Evolutionary conservation across 2,888 invertebrate genomes (phyloP), one percentile per base, ranked within the genome.

Genomic region (Lydus trimaculatus): DNA sequence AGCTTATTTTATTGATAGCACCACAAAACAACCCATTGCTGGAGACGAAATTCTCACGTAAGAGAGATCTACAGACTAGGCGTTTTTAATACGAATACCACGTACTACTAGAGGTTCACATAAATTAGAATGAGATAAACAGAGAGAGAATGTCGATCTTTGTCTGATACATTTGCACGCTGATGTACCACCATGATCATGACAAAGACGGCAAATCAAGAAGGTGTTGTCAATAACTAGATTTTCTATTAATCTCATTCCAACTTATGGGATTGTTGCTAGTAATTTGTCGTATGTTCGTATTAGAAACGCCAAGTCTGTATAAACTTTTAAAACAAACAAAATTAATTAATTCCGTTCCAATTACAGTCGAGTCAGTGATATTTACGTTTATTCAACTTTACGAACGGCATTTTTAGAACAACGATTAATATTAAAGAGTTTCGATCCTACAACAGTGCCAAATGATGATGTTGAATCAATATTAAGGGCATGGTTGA

Each of bases 1-100:
- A 61, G 87, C 88, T 17, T 90, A 91, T 80, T 91, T 91, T 82
- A 88, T 91, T 17, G 79, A 87, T 28, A 79, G 62, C 2, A 61
- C 71, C 6, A 61, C 87, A 71, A 81, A 88, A 75, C 79, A 85
- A 74, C 89, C 90, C 0, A 87, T 90, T 15, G 80, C 83, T 11
- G 85, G 87, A 0, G 82, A 83, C 0, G 83, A 83, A 36, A 89
- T 91, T 65, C 86, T 88, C 74, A 79, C 81, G 90, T 90, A 77
- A 84, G 87, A 82, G 56, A 11, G 33, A 33, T 9, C 31, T 31
- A 6, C 31, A 9, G 31, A n/a, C n/a, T n/a, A n/a, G n/a, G n/a
- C n/a, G n/a, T n/a, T n/a, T n/a, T n/a, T n/a, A n/a, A n/a, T n/a
- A n/a, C n/a, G n/a, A n/a, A n/a, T n/a, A n/a, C n/a, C n/a, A n/a